phyloP scores from a whole-genome alignment of 2,797 vertebrate genomes.

The Danio aesculapii region DNA sequence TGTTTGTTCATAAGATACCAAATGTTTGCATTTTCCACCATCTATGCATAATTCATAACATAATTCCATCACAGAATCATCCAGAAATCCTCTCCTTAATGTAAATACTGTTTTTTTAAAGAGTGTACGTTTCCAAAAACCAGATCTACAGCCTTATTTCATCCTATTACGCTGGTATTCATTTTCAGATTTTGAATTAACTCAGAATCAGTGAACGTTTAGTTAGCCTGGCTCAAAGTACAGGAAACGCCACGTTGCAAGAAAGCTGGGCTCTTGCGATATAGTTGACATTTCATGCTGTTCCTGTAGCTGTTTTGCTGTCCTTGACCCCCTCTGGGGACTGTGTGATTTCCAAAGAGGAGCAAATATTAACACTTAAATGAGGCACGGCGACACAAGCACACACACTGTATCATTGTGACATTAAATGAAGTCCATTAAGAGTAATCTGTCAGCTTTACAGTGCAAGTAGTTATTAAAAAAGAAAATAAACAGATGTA shows the following conservation, averaged over 20 bases:
- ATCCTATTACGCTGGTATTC: neutral
- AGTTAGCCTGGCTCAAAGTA: neutral
- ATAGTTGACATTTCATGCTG: neutral
- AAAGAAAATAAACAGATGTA: neutral
- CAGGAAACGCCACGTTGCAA: neutral
- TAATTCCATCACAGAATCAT: neutral
- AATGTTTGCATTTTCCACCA: neutral
- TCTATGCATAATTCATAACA: neutral
- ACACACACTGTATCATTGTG: neutral
- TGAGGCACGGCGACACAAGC: slow-evolving; percentile 33
- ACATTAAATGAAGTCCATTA: too few species aligned
- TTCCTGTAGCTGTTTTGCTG: slow-evolving; percentile 36
- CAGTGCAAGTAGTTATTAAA: slow-evolving; percentile 10
- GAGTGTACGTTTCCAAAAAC: neutral
- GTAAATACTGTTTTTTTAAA: neutral
- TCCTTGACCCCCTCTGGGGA: slow-evolving; percentile 49
- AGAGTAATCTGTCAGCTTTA: slow-evolving; percentile 15
- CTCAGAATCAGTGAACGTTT: neutral
- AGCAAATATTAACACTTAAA: slow-evolving; percentile 70
- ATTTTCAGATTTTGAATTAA: neutral
- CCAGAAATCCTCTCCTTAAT: neutral
- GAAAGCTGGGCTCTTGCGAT: slow-evolving; percentile 17
- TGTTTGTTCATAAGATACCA: neutral
- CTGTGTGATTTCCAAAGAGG: slow-evolving; percentile 54
- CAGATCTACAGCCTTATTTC: neutral